Percentiles rank a stretch among this genome's conserved stretches.
Evolutionary conservation across 2,113 vertebrate species (phyloP).

Genomic region (Pomatorhinus ruficollis): DNA sequence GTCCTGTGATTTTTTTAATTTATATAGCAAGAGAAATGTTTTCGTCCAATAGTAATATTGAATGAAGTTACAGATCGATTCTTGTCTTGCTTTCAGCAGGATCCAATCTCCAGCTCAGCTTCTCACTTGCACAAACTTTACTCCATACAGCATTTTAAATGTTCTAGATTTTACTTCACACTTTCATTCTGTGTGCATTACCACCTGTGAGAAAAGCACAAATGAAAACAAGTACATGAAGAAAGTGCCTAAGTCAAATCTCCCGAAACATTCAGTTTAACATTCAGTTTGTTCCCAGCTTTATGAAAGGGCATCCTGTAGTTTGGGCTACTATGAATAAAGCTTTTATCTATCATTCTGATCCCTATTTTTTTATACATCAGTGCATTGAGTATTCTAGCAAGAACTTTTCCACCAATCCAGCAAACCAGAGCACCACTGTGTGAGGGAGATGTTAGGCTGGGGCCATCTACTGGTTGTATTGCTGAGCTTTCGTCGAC

Average conservation of each 20-base stretch:
- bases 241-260: not conserved
- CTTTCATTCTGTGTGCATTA: not conserved
- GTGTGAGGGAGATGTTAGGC: not conserved
- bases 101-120: not conserved
- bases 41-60: not conserved
- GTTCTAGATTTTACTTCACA: not conserved
- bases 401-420: not conserved
- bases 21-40: not conserved
- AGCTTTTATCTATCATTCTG: not conserved
- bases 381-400: not conserved
- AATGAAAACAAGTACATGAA: too few species aligned
- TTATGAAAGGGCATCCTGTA: not conserved
- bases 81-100: not conserved
- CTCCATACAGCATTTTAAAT: not conserved
- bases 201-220: not conserved
- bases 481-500: not conserved
- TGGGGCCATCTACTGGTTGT: conserved; percentile 60
- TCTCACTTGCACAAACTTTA: not conserved
- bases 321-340: not conserved
- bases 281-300: accelerated
- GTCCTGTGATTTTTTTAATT: not conserved
- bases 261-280: not conserved
- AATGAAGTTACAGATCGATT: not conserved
- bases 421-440: not conserved
- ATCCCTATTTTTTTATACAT: not conserved